phyloP scores from a whole-genome alignment of 2,797 vertebrate genomes.

The Microctenopoma stevenorrisi region DNA sequence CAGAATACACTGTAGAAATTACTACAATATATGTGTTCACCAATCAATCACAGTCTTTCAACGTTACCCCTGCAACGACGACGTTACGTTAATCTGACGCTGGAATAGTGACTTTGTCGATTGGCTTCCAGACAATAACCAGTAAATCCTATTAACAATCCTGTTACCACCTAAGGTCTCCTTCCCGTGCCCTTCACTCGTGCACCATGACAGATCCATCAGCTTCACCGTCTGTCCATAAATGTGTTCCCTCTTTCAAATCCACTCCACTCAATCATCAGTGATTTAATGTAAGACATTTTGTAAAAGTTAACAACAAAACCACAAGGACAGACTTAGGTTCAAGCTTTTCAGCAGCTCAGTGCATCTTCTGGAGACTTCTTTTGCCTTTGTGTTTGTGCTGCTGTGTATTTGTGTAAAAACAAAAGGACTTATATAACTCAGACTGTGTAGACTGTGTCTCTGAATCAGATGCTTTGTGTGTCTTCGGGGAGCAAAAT shows the following conservation, averaged over 20 bases:
- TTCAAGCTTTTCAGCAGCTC: constrained; percentile 8
- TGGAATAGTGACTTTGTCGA: constrained; percentile 52
- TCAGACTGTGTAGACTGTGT: constrained; percentile 18
- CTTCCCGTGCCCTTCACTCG: constrained; percentile 55
- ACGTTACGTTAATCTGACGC: constrained; percentile 32
- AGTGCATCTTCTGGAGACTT: background rate
- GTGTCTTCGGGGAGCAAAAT: constrained; percentile 26
- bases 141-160: constrained; percentile 73
- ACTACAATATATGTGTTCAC: too few species aligned
- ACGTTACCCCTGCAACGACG: constrained; percentile 13
- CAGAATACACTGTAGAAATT: constrained; percentile 19
- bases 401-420: constrained; percentile 24
- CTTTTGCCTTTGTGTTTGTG: constrained; percentile 8
- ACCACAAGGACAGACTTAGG: constrained; percentile 1
- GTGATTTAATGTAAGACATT: background rate
- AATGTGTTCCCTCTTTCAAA: constrained; percentile 11
- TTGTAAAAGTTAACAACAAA: background rate
- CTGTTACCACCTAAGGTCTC: constrained; percentile 45
- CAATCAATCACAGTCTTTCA: background rate
- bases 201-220: constrained; percentile 24
- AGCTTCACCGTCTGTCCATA: background rate
- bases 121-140: constrained; percentile 55
- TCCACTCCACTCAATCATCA: background rate
- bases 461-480: constrained; percentile 54
- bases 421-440: constrained; percentile 55